Evolutionary conservation across 2,888 invertebrate genomes (phyloP).

Genomic region (Volucella zonaria): DNA sequence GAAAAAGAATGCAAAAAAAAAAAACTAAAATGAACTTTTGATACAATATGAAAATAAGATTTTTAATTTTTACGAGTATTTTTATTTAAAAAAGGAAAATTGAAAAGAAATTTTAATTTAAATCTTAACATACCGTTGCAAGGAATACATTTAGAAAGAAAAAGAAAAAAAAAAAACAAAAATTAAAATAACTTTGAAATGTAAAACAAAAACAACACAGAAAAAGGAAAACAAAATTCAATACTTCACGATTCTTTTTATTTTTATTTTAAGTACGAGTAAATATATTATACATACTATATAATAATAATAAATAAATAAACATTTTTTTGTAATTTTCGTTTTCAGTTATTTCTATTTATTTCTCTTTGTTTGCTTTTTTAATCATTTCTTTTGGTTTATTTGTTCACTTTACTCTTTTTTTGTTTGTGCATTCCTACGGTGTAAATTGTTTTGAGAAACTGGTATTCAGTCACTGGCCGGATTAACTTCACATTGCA

Average conservation of each 20-base stretch:
- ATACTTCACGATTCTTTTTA: constrained; percentile 59
- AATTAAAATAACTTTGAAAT: constrained; percentile 24
- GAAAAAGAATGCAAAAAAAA: constrained; percentile 18
- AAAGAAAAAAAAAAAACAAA: no score
- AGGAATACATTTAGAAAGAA: constrained; percentile 45
- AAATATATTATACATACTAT: constrained; percentile 70
- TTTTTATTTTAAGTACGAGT: constrained; percentile 70
- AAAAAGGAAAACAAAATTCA: constrained; percentile 1
- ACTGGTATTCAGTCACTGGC: no score
- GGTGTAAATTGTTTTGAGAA: no score
- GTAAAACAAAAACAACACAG: constrained; percentile 58
- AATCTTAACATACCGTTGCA: constrained; percentile 45
- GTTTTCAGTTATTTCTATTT: constrained; percentile 34
- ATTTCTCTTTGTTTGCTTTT: constrained; percentile 10
- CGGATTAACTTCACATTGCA: no score
- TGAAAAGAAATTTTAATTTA: neutral
- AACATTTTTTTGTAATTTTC: constrained; percentile 71
- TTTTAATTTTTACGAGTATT: constrained; percentile 31
- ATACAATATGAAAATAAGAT: constrained; percentile 65
- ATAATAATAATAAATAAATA: constrained; percentile 72
- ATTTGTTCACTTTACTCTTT: neutral
- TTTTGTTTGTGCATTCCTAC: neutral
- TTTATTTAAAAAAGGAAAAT: constrained; percentile 48
- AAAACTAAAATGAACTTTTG: constrained; percentile 53
- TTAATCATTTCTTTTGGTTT: neutral